Evolutionary conservation across 2,888 invertebrate genomes (phyloP), one percentile per base, ranked within the genome.

Genomic region (Ptychoptera contaminata): DNA sequence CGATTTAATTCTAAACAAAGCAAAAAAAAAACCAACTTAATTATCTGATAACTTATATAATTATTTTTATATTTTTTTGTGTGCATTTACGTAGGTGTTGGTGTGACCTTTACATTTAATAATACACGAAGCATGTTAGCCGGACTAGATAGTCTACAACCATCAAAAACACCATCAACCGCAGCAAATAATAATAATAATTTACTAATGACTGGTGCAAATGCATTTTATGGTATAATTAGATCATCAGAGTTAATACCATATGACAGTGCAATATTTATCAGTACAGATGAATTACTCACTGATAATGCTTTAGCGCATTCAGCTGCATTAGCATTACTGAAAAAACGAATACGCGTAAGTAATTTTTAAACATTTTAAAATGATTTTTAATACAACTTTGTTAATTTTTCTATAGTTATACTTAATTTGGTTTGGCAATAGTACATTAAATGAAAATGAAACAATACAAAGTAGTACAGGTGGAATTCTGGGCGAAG

Each of bases 221-320:
- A 72, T 7, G 71, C 73, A 0, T 75, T 77, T 68, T 63, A 69
- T 42, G 76, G 75, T 0, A 59, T 77, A 30, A 61, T 74, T 0
- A 70, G 73, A 29, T 76, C 78, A 1, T 71, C 73, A 0, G 72
- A 74, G 48, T 53, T 74, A 48, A 70, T 79, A 43, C 77, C 77
- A 0, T 73, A 73, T 50, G 74, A 76, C 55, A 74, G 75, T 48
- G 77, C 74, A 0, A 65, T 79, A 9, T 71, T 80, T 53, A 59
- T 79, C 37, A 68, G 78, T 47, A 73, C 76, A 0, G 73, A 74
- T 46, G 62, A 67, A 32, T 69, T 68, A 15, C 67, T 73, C 31
- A 69, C 67, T 2, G 77, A 77, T 51, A 65, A 65, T 9, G 64
- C 67, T 51, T 55, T 70, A 37, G 65, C 67, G 15, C 63, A 65